A percentile compares a stretch with the other conserved stretches of the same genome.
Conservation (phyloP, 2,113 vertebrate species). For the Origma solitaria region DNA sequence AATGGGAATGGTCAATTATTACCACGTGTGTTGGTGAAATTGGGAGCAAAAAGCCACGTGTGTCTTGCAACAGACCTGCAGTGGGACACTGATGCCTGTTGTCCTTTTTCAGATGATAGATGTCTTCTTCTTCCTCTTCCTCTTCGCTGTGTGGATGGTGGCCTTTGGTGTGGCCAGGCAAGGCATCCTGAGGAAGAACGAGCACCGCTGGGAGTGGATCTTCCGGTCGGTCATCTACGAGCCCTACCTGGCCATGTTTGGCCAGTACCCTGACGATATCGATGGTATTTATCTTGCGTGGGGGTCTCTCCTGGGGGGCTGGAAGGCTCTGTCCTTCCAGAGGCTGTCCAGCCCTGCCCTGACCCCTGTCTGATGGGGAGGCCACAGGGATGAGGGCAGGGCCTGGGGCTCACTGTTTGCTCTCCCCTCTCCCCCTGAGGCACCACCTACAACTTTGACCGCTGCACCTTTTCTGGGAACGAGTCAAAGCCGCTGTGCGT, state of each 20-base stretch:
- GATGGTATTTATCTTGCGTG: conserved; percentile 56
- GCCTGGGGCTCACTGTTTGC: background rate
- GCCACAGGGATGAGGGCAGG: background rate
- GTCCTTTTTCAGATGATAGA: conserved; percentile 70
- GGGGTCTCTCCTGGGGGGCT: background rate
- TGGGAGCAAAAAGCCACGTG: background rate
- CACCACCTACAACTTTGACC: conserved; percentile 75
- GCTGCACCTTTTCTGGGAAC: conserved; percentile 76
- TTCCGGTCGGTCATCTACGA: conserved; percentile 80
- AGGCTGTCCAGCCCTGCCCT: background rate
- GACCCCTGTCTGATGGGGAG: background rate
- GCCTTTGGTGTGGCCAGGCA: conserved; percentile 80
- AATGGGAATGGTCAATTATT: background rate
- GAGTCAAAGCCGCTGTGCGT: conserved; percentile 79
- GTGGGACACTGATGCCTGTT: background rate
- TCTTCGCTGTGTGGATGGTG: conserved; percentile 81
- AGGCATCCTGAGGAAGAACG: conserved; percentile 76
- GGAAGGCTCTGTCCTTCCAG: background rate
- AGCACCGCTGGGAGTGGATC: conserved; percentile 80
- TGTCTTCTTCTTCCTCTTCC: conserved; percentile 82
- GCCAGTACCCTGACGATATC: conserved; percentile 79
- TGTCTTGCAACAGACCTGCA: background rate
- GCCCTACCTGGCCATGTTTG: conserved; percentile 80
- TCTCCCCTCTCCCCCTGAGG: conserved; percentile 35
- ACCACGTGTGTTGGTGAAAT: background rate